Base-by-base conservation (phyloP, 2,888 invertebrate genomes). In the Pterostichus niger region DNA sequence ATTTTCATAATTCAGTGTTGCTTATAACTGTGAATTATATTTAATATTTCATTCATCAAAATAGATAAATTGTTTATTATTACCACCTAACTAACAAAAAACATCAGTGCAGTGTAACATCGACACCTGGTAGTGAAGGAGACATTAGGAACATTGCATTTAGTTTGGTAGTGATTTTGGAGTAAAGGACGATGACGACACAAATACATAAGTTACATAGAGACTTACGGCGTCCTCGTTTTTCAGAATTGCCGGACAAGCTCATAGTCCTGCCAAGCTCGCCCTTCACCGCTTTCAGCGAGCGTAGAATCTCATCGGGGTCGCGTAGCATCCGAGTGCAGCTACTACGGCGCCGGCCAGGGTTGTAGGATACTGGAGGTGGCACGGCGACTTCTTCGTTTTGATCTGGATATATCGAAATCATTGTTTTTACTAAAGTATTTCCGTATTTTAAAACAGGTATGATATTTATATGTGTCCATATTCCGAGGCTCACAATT, bases 231-330 rank as follows among this genome's bases (percentile, higher is more conserved):
- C 95, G 92, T 87, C 94, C 94, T 87, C 91, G 90, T 84, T 91
- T 91, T 33, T 91, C 90, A 35, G 89, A 89, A 17, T 44, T 44
- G 77, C 93, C 94, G 85, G 95, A 93, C 86, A 96, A 92, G 88
- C 96, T 96, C 93, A 96, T 95, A 80, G 96, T 95, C 83, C 96
- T 93, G 80, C 95, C 96, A 61, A 96, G 91, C 88, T 96, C 96
- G 76, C 96, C 96, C 88, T 95, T 95, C 85, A 96, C 96, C 83
- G 95, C 94, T 88, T 96, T 96, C 86, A 96, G 90, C 35, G 94
- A 95, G 86, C 95, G 95, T 85, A 96, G 90, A 86, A 96, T 95
- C 90, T 96, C 96, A 89, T 96, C 96, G 0, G 96, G 96, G 90
- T 96, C 96, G 86, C 96, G 93, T 85, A 91, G 88, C 85, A 91